A percentile compares a stretch with the other conserved stretches of the same genome.
Conservation (phyloP, 64 coral and sea anemone genomes). For the Porites lutea region DNA sequence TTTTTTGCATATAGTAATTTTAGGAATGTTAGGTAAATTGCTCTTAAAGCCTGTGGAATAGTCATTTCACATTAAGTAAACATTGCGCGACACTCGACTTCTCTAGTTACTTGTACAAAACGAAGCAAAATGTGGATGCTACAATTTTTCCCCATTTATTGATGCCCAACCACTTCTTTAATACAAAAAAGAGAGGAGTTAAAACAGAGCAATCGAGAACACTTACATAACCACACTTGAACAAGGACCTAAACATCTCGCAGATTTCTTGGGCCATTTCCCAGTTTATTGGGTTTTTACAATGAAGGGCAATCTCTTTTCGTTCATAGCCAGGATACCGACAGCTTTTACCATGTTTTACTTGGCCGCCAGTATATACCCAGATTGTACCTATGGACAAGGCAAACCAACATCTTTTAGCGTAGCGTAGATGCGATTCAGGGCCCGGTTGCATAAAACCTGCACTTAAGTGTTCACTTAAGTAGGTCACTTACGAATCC, state of each 20-base stretch:
- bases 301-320: conserved; percentile 33
- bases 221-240: conserved; percentile 54
- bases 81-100: background rate
- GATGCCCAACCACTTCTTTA: background rate
- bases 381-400: background rate
- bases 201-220: conserved; percentile 6
- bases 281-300: conserved; percentile 48
- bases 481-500: too few relatives aligned
- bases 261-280: conserved; percentile 48
- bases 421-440: too few relatives aligned
- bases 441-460: too few relatives aligned
- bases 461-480: too few relatives aligned
- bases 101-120: background rate
- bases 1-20: background rate
- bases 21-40: background rate
- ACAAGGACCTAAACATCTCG: conserved; percentile 30
- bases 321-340: background rate
- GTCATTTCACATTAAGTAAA: too few relatives aligned
- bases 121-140: background rate
- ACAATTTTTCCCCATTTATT: background rate
- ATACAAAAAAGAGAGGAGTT: background rate
- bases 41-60: too few relatives aligned
- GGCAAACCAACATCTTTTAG: background rate
- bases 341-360: background rate
- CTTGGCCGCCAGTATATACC: background rate